Evolutionary conservation across 2,113 vertebrate genomes (phyloP), one percentile per base, ranked within the genome.

Genomic region (Mustelus asterias): DNA sequence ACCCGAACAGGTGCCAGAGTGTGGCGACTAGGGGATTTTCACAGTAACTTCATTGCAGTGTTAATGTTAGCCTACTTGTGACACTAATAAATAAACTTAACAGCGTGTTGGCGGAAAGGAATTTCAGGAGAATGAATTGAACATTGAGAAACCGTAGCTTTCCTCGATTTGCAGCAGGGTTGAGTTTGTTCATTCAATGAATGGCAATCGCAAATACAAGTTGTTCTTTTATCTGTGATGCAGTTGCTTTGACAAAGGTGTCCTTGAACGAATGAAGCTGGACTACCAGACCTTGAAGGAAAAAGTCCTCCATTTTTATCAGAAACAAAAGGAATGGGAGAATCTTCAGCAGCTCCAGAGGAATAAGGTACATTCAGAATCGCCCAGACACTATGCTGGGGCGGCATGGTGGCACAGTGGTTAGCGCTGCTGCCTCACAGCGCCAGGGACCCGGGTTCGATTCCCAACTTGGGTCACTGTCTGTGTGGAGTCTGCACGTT

Each of bases 221-320:
- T 65, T 92, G 89, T 92, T 5, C 14, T 24, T 83, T 60, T 29
- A 18, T 14, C 58, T 92, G 58, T 65, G 16, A n/a, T 96, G 94
- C 96, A 98, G 97, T 94, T 96, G 97, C 96, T 67, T 97, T 86
- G 97, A 98, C 37, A 96, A 97, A 85, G 96, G 96, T 86, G 96
- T 98, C 95, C 96, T 98, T 96, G 96, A 97, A 95, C 97, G 97
- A 96, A 97, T 98, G 97, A 97, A 96, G 96, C 97, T 98, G 78
- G 97, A 97, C 96, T 97, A 96, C n/a, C 97, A 97, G 90, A 96
- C 98, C 96, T 98, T 98, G 96, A 97, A 97, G 97, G 97, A 98
- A 96, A 97, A 97, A 90, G 97, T 97, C 95, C 96, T 97, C 94
- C 96, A 98, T 65, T 97, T 98, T 0, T 97, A 97, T 97, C 96